phyloP scores from a whole-genome alignment of 1,140 invertebrate genomes.

The Ericerus pela region DNA sequence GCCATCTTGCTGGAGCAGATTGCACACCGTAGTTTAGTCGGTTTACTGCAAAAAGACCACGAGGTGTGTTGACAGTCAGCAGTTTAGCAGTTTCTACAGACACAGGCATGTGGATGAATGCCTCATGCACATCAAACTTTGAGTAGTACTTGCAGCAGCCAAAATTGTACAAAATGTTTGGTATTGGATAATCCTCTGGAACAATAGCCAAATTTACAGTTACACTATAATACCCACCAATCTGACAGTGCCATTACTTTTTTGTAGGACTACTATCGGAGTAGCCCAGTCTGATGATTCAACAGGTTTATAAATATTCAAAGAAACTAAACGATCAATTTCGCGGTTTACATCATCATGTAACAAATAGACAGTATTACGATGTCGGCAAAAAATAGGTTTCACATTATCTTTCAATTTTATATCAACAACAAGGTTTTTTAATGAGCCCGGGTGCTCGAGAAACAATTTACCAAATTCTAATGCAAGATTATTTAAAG shows the following conservation, averaged over 20 bases:
- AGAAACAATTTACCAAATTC: slow-evolving; percentile 12
- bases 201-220: slow-evolving; percentile 28
- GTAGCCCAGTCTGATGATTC: slow-evolving; percentile 35
- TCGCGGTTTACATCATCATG: slow-evolving; percentile 20
- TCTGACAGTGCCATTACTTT: slow-evolving; percentile 32
- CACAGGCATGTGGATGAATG: slow-evolving; percentile 26
- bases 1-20: slow-evolving; percentile 23
- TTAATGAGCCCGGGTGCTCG: neutral
- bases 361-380: slow-evolving; percentile 25
- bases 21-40: slow-evolving; percentile 26
- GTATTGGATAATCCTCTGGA: slow-evolving; percentile 17
- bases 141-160: slow-evolving; percentile 22
- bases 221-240: slow-evolving; percentile 36
- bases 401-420: slow-evolving; percentile 16
- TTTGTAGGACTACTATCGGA: slow-evolving; percentile 35
- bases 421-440: slow-evolving; percentile 3
- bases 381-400: slow-evolving; percentile 26
- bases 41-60: slow-evolving; percentile 25
- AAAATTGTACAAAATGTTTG: slow-evolving; percentile 19
- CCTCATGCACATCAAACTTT: slow-evolving; percentile 24
- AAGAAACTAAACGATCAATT: slow-evolving; percentile 18
- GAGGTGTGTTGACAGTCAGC: slow-evolving; percentile 26
- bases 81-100: slow-evolving; percentile 24
- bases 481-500: neutral
- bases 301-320: slow-evolving; percentile 21